A percentile compares a stretch with the other conserved stretches of the same genome.
These are phyloP conservation scores for Dendroctonus valens DNA, from an alignment of 1,140 invertebrate genomes.

Conservation along the genomic window DNA sequence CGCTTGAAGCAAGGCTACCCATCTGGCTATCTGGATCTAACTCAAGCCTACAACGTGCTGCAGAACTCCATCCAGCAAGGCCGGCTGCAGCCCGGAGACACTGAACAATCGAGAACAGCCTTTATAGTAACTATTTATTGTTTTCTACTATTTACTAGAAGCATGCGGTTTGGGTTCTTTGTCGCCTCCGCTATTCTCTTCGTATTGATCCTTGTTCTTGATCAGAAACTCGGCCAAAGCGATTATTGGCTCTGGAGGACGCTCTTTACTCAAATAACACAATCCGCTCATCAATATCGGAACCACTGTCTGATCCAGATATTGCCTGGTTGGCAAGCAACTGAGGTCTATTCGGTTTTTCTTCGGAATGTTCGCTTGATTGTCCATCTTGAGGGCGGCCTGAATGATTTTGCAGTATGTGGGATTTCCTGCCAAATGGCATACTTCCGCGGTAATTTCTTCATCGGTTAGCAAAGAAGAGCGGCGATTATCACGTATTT, in stretches of 20 bases:
- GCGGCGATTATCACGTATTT: slow-evolving; percentile 10
- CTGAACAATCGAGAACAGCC: slow-evolving; percentile 63
- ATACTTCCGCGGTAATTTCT: slow-evolving; percentile 30
- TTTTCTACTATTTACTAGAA: neutral
- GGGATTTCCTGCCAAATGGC: slow-evolving; percentile 26
- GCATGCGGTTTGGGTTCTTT: neutral
- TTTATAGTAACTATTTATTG: slow-evolving; percentile 49
- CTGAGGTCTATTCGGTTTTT: slow-evolving; percentile 83
- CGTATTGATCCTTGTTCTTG: slow-evolving; percentile 85
- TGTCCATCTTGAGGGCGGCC: slow-evolving; percentile 54
- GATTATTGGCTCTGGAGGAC: slow-evolving; percentile 91
- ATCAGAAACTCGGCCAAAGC: slow-evolving; percentile 88
- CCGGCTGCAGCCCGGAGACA: slow-evolving; percentile 75
- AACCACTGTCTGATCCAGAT: slow-evolving; percentile 96
- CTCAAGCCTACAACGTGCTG: slow-evolving; percentile 76
- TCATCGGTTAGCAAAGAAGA: slow-evolving; percentile 8
- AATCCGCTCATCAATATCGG: slow-evolving; percentile 92
- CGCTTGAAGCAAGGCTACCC: slow-evolving; percentile 82
- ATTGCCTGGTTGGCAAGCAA: slow-evolving; percentile 90
- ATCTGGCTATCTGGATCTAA: slow-evolving; percentile 78
- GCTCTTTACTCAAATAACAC: slow-evolving; percentile 87
- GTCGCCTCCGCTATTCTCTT: slow-evolving; percentile 46
- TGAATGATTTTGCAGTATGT: slow-evolving; percentile 28
- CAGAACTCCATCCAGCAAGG: slow-evolving; percentile 81
- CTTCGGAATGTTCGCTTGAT: slow-evolving; percentile 66